phyloP scores from a whole-genome alignment of 2,797 vertebrate genomes.

The Scyliorhinus canicula region DNA sequence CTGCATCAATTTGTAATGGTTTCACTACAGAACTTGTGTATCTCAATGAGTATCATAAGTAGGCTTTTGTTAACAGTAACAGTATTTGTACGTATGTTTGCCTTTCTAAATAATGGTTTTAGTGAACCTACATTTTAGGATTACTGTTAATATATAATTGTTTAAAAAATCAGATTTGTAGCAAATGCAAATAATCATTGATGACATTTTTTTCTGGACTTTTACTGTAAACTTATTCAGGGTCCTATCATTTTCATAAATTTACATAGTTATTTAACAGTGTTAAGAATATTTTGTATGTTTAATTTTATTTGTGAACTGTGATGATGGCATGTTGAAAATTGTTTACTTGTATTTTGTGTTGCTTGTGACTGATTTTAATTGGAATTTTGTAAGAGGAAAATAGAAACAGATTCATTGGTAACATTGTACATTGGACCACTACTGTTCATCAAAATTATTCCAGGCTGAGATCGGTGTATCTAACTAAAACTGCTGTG shows the following conservation, averaged over 20 bases:
- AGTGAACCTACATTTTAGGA: slow-evolving; percentile 64
- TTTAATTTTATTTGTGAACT: slow-evolving; percentile 93
- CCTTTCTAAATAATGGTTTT: slow-evolving; percentile 60
- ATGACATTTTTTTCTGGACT: slow-evolving; percentile 63
- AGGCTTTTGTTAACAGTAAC: slow-evolving; percentile 59
- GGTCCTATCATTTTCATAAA: slow-evolving; percentile 72
- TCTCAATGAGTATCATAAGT: slow-evolving; percentile 62
- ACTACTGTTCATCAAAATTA: slow-evolving; percentile 66
- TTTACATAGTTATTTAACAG: slow-evolving; percentile 82
- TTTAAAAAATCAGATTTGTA: slow-evolving; percentile 62
- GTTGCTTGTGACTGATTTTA: slow-evolving; percentile 64
- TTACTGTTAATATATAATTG: slow-evolving; percentile 70
- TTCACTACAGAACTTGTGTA: slow-evolving; percentile 66
- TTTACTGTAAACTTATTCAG: slow-evolving; percentile 74
- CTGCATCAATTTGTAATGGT: slow-evolving; percentile 52
- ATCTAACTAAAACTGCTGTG: slow-evolving; percentile 68
- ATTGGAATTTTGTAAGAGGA: slow-evolving; percentile 57
- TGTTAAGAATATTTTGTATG: slow-evolving; percentile 89
- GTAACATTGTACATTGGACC: slow-evolving; percentile 66
- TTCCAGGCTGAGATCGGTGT: slow-evolving; percentile 59
- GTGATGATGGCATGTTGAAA: slow-evolving; percentile 83
- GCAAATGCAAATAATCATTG: slow-evolving; percentile 61
- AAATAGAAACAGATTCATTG: slow-evolving; percentile 56
- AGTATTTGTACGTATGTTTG: slow-evolving; percentile 63
- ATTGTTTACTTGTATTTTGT: slow-evolving; percentile 72